These are phyloP conservation scores for Pterobdella sp. DNA, from an alignment of 2,888 invertebrate species.

Conservation along the genomic window DNA sequence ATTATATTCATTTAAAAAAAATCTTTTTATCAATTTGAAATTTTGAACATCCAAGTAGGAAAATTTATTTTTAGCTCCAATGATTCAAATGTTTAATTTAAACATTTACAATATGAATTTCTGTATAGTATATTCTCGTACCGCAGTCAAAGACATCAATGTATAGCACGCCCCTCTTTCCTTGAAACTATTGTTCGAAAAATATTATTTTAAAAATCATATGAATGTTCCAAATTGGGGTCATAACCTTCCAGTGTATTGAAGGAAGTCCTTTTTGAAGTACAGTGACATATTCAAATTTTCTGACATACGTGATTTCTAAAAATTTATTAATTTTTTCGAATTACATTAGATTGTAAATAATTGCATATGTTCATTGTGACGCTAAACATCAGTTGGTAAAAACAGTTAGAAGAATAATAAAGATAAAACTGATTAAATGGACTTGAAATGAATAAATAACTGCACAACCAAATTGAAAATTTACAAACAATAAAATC, in stretches of 20 bases:
- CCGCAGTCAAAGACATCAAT: conserved; percentile 63
- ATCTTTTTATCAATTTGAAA: not conserved
- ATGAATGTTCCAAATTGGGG: not conserved
- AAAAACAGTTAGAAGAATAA: conserved; percentile 5
- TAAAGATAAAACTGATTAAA: conserved; percentile 2
- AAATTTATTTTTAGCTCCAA: no score
- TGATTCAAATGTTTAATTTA: not conserved
- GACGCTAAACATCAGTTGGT: not conserved
- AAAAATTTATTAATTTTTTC: conserved; percentile 42
- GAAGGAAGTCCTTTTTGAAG: conserved; percentile 86
- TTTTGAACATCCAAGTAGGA: no score
- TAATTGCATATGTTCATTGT: not conserved
- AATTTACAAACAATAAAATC: no score
- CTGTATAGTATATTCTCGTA: conserved; percentile 34
- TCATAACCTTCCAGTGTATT: conserved; percentile 79
- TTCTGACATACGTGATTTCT: conserved; percentile 76
- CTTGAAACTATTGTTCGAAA: conserved; percentile 65
- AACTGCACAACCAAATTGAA: no score
- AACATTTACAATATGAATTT: not conserved
- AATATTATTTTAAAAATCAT: conserved; percentile 6
- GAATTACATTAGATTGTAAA: conserved; percentile 1
- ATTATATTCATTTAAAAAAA: no score
- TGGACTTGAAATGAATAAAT: no score
- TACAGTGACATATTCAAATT: conserved; percentile 75
- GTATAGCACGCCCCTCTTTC: conserved; percentile 86